phyloP scores from a whole-genome alignment of 2,113 vertebrate genomes.

The mouse (Mus musculus) region GRCm39 chr14:10075501-10076000 shows the following conservation, averaged over 20 bases:
- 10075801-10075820: constrained; percentile 9
- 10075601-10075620: not conserved
- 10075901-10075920: constrained; percentile 94
- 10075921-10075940: constrained; percentile 98
- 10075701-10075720: constrained; percentile 34
- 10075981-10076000: constrained; percentile 97
- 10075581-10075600: not conserved
- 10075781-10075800: constrained; percentile 1
- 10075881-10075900: constrained; percentile 91
- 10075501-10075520: constrained; percentile 81
- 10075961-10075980: constrained; percentile 99
- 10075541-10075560: constrained; percentile 78
- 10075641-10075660: constrained; percentile 75
- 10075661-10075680: constrained; percentile 14
- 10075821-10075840: not conserved
- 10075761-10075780: constrained; percentile 79
- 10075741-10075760: constrained; percentile 76
- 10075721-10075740: constrained; percentile 65
- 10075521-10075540: constrained; percentile 82
- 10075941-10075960: constrained; percentile 99
- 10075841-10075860: constrained; percentile 82
- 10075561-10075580: not conserved
- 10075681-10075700: constrained; percentile 84
- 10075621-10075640: constrained; percentile 53
- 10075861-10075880: constrained; percentile 92